Evolutionary conservation across 2,113 vertebrate species (phyloP).

Genomic region (Symphodus melops): DNA sequence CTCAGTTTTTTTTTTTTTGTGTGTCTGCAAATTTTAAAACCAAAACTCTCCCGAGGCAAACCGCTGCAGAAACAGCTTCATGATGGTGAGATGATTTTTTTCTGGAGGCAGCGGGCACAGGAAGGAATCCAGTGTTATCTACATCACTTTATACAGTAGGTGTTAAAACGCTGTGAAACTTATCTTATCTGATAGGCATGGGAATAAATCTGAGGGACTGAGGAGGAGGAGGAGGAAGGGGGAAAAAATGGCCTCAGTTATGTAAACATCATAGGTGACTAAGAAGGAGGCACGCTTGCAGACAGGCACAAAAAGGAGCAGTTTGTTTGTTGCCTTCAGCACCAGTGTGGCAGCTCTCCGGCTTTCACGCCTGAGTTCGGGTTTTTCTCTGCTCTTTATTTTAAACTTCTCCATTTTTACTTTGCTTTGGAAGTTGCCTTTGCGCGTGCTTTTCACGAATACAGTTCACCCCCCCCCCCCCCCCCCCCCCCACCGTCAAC

Average conservation of each 20-base stretch:
- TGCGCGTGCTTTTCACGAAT: no score
- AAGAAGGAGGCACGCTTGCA: conserved; percentile 14
- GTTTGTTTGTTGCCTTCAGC: conserved; percentile 67
- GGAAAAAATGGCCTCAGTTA: conserved; percentile 57
- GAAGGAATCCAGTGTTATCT: conserved; percentile 63
- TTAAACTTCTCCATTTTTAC: conserved; percentile 1
- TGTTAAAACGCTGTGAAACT: conserved; percentile 78
- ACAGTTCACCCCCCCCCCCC: neutral
- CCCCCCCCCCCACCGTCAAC: neutral
- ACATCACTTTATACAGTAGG: conserved; percentile 71
- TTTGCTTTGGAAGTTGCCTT: neutral
- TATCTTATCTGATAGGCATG: conserved; percentile 79
- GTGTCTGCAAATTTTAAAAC: conserved; percentile 15
- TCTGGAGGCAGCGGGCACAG: conserved; percentile 41
- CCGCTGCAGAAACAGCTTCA: conserved; percentile 39
- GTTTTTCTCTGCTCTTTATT: conserved; percentile 12
- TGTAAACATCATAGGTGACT: conserved; percentile 72
- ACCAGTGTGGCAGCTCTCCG: conserved; percentile 37
- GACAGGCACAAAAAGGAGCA: conserved; percentile 25
- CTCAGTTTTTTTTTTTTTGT: conserved; percentile 9
- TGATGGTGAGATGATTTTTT: conserved; percentile 52
- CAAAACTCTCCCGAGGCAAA: conserved; percentile 32
- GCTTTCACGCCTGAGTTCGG: conserved; percentile 25
- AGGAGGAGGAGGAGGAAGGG: conserved; percentile 55
- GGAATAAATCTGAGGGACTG: conserved; percentile 66